Percentiles rank a stretch among this genome's conserved stretches.
These are phyloP conservation scores for Hypomesus transpacificus DNA, from an alignment of 2,113 vertebrate genomes.

Conservation along the genomic window DNA sequence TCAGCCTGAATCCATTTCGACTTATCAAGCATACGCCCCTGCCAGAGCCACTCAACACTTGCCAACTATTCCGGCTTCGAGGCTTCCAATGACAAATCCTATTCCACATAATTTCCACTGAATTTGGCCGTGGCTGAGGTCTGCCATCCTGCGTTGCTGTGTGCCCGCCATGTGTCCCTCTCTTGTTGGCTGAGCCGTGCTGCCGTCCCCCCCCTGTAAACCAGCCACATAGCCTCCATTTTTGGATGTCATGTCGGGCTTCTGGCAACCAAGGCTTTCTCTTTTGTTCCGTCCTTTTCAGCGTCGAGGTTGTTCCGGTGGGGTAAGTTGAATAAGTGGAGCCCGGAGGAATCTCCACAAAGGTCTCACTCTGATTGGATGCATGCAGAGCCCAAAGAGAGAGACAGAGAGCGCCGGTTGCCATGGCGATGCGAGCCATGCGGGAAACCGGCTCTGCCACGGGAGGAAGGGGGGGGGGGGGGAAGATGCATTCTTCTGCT, in stretches of 20 bases:
- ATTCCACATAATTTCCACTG: conserved; percentile 66
- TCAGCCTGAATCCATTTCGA: conserved; percentile 72
- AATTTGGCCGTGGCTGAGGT: conserved; percentile 57
- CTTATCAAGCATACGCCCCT: conserved; percentile 67
- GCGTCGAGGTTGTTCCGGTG: conserved; percentile 64
- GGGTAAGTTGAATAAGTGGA: conserved; percentile 75
- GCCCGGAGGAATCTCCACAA: conserved; percentile 77
- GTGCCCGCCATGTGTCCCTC: conserved; percentile 23
- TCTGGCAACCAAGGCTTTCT: conserved; percentile 51
- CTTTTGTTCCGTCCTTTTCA: conserved; percentile 67
- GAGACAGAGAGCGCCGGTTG: conserved; percentile 63
- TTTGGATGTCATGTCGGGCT: conserved; percentile 52
- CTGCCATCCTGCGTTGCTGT: conserved; percentile 49
- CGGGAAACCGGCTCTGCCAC: conserved; percentile 64
- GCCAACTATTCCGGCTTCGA: conserved; percentile 64
- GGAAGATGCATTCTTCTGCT: conserved; percentile 58
- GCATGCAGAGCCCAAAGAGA: conserved; percentile 69
- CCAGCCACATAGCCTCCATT: conserved; percentile 51
- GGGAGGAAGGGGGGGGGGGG: conserved; percentile 45
- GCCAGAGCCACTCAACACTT: conserved; percentile 59
- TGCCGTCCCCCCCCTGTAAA: conserved; percentile 50
- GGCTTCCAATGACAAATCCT: conserved; percentile 69
- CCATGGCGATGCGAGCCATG: conserved; percentile 75
- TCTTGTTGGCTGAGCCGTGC: conserved; percentile 48
- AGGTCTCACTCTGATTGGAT: conserved; percentile 78